phyloP scores from a whole-genome alignment of 2,888 invertebrate species.

The Epiblema foenella region DNA sequence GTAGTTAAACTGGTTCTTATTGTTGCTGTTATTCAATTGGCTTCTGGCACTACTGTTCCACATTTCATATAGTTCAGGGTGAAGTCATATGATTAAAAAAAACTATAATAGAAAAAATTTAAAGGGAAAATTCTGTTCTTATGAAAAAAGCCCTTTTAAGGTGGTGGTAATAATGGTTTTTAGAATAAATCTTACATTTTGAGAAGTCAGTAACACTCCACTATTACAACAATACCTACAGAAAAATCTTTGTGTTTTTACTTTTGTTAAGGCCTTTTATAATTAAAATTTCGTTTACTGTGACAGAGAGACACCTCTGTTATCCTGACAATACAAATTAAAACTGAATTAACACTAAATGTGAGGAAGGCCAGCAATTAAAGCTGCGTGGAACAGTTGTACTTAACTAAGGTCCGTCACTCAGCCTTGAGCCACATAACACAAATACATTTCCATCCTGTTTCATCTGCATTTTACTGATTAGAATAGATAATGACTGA shows the following conservation, averaged over 20 bases:
- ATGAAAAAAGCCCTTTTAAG: no score
- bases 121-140: neutral
- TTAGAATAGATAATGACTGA: slow-evolving; percentile 14
- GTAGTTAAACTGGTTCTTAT: neutral
- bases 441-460: slow-evolving; percentile 6
- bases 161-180: no score
- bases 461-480: slow-evolving; percentile 21
- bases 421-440: neutral
- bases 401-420: slow-evolving; percentile 4
- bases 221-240: no score
- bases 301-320: neutral
- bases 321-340: neutral
- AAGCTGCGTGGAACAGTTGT: slow-evolving; percentile 18
- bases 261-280: no score
- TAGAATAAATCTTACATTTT: neutral
- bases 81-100: no score
- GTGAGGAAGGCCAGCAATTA: slow-evolving; percentile 32
- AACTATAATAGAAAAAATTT: no score
- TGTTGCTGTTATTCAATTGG: no score
- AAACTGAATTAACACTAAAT: slow-evolving; percentile 32
- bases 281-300: neutral
- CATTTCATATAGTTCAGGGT: no score
- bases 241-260: no score
- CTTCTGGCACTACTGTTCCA: no score
- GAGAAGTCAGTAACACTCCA: neutral